Evolutionary conservation across 2,888 invertebrate genomes (phyloP), one percentile per base, ranked within the genome.

Genomic region (Thymelicus lineola): DNA sequence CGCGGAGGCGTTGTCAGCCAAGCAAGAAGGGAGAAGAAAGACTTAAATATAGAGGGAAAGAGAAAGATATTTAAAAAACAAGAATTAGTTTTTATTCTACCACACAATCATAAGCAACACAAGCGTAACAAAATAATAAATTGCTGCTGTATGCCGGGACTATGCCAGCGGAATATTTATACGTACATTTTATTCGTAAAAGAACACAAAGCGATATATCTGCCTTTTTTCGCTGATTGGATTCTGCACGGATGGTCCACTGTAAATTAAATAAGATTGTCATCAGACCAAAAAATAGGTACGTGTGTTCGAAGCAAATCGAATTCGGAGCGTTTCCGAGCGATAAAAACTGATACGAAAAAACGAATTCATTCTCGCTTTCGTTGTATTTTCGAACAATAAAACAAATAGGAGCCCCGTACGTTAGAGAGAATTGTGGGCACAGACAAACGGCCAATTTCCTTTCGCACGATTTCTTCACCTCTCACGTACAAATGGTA

Each of bases 401-500:
- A 74, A 75, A 75, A 75, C 74, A 72, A 72, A 74, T 70, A 71
- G 64, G 71, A 61, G 70, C 70, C 65, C 71, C 72, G 74, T 74
- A 71, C 48, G 70, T 74, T 75, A 75, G 72, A 72, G 72, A 74
- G 74, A 76, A 72, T 72, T 76, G 75, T 75, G 76, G 75, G 73
- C 61, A 55, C 67, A 72, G 72, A 76, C 75, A 76, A 75, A 78
- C 74, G 69, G 65, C 72, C 75, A 75, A 75, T 76, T 77, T 74
- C 69, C 72, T 72, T 73, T 71, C 74, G 73, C 77, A 78, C 77
- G 77, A 75, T 75, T 75, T 74, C 74, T 72, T 74, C 71, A 75
- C 72, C 66, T 75, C 75, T 75, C 74, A 74, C 72, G 72, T 53
- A 53, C 50, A 55, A 64, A 38, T 70, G 50, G 58, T 66, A 69